These are phyloP conservation scores for Agriopis leucophaearia DNA, from an alignment of 2,888 invertebrate species.

Conservation along the genomic window DNA sequence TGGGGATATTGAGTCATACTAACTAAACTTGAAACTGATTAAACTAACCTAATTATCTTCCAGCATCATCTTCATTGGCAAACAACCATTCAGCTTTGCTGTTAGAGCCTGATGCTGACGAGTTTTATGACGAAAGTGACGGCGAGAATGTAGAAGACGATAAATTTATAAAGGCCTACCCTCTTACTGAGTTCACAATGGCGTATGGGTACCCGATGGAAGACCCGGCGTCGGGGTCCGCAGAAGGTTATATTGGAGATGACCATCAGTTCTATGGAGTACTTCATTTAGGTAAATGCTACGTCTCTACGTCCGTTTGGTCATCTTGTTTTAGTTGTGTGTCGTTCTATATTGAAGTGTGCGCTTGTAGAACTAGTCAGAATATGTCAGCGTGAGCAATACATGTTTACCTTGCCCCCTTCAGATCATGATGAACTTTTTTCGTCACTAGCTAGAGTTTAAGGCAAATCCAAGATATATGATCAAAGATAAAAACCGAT, in stretches of 20 bases:
- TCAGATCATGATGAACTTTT: too few relatives aligned
- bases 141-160: constrained; percentile 44
- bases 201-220: constrained; percentile 72
- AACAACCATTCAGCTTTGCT: constrained; percentile 58
- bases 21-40: too few relatives aligned
- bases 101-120: constrained; percentile 62
- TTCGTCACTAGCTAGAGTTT: too few relatives aligned
- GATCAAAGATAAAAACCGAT: too few relatives aligned
- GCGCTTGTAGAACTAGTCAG: too few relatives aligned
- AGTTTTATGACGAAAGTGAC: neutral
- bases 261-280: constrained; percentile 78
- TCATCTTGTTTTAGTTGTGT: too few relatives aligned
- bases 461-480: too few relatives aligned
- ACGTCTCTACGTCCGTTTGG: too few relatives aligned
- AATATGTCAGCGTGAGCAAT: too few relatives aligned
- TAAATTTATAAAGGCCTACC: constrained; percentile 33
- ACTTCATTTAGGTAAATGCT: constrained; percentile 65
- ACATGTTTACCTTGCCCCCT: too few relatives aligned
- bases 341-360: too few relatives aligned
- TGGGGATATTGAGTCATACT: too few relatives aligned
- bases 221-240: constrained; percentile 69
- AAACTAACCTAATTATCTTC: neutral
- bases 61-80: constrained; percentile 61
- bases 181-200: constrained; percentile 66
- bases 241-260: constrained; percentile 79